These are phyloP conservation scores for Aphaenogaster floridana DNA, from an alignment of 1,140 invertebrate genomes.

Conservation along the genomic window DNA sequence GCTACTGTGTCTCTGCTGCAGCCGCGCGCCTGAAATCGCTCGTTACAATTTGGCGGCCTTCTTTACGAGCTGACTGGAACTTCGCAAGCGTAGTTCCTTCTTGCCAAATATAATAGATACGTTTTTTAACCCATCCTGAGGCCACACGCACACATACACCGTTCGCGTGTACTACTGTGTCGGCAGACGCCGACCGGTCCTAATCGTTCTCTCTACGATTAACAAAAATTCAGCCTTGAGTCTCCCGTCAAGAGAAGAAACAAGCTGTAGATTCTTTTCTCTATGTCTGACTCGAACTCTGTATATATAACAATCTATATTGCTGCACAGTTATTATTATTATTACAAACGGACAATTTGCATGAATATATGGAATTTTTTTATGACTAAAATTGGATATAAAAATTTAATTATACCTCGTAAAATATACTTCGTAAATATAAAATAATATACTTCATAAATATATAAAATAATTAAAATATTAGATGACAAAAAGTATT, in stretches of 20 bases:
- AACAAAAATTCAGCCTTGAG: slow-evolving; percentile 44
- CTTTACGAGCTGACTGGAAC: slow-evolving; percentile 60
- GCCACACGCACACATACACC: slow-evolving; percentile 31
- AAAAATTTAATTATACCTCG: background rate
- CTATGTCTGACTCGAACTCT: background rate
- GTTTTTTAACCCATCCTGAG: slow-evolving; percentile 61
- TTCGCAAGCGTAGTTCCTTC: slow-evolving; percentile 47
- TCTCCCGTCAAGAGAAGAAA: background rate
- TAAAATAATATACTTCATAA: background rate
- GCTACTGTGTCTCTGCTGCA: slow-evolving; percentile 73
- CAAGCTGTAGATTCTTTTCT: slow-evolving; percentile 9
- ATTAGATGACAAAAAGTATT: background rate
- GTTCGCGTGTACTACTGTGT: slow-evolving; percentile 18
- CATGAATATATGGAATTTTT: background rate
- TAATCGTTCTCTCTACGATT: slow-evolving; percentile 14
- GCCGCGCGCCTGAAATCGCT: slow-evolving; percentile 51
- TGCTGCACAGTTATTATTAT: background rate
- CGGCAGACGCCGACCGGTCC: slow-evolving; percentile 31
- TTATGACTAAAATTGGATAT: background rate
- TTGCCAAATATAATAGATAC: slow-evolving; percentile 63
- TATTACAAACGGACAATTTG: background rate
- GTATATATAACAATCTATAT: background rate
- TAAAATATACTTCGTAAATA: background rate
- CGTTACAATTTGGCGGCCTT: slow-evolving; percentile 66
- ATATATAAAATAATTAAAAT: slow-evolving; percentile 11